Conservation (phyloP, 1,140 invertebrate genomes). For the Babylonia areolata region DNA sequence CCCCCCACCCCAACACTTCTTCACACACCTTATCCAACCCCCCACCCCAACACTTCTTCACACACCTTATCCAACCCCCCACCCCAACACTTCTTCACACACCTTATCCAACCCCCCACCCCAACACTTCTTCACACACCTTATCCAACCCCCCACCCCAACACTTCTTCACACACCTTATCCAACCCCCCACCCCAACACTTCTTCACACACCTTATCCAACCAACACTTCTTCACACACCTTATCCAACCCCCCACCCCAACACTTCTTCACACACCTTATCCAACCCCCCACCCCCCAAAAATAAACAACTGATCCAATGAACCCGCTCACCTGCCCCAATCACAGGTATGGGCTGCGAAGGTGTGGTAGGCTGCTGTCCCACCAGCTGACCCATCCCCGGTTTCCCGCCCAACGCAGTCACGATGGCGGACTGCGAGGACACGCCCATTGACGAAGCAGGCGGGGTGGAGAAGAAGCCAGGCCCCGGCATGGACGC, state of each 20-base stretch:
- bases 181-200: neutral
- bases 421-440: slow-evolving; percentile 28
- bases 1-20: too few species aligned
- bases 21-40: too few species aligned
- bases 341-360: slow-evolving; percentile 33
- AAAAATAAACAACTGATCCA: too few species aligned
- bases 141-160: too few species aligned
- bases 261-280: neutral
- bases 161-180: neutral
- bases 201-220: neutral
- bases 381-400: neutral
- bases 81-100: too few species aligned
- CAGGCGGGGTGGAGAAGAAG: slow-evolving; percentile 55
- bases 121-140: too few species aligned
- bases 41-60: too few species aligned
- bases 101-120: too few species aligned
- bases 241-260: neutral
- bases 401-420: neutral
- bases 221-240: too few species aligned
- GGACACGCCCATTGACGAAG: too few species aligned
- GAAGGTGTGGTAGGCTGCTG: neutral
- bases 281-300: neutral
- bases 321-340: neutral
- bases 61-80: too few species aligned
- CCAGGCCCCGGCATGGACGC: slow-evolving; percentile 57